These are phyloP conservation scores for Sarcophaga carnaria DNA, from an alignment of 2,888 invertebrate species.

Conservation along the genomic window DNA sequence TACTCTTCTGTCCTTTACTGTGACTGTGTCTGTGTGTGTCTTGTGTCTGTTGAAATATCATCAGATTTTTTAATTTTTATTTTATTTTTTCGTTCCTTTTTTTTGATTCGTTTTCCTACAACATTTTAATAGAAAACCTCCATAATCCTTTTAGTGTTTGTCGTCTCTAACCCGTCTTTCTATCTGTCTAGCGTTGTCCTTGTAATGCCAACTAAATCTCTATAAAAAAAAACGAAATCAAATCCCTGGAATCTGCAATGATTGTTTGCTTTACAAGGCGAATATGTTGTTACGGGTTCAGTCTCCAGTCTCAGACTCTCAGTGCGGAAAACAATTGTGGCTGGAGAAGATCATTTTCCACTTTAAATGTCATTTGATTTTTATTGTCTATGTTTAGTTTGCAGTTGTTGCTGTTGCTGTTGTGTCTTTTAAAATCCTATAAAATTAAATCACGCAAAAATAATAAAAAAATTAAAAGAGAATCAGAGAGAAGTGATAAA, in stretches of 20 bases:
- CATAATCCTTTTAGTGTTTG: constrained; percentile 46
- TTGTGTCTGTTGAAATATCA: not conserved
- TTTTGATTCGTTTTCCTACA: not conserved
- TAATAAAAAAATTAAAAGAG: constrained; percentile 33
- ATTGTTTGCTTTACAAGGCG: not conserved
- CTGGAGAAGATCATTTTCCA: constrained; percentile 45
- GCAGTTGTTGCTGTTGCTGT: not conserved
- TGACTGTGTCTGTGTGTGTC: not conserved
- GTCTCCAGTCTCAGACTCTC: not conserved
- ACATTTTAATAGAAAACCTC: constrained; percentile 46
- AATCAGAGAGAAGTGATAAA: not conserved
- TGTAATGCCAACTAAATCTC: constrained; percentile 42
- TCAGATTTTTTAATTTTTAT: not conserved
- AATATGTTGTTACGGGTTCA: not conserved
- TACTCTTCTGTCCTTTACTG: not conserved
- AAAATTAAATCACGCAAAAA: constrained; percentile 60
- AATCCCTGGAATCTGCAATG: constrained; percentile 32
- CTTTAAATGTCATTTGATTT: constrained; percentile 61
- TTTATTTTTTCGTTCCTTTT: not conserved
- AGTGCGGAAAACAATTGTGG: constrained; percentile 13
- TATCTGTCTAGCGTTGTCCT: not conserved
- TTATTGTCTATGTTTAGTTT: constrained; percentile 51
- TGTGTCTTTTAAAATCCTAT: constrained; percentile 41
- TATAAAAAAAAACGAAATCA: constrained; percentile 37
- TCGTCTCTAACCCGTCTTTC: not conserved